Evolutionary conservation across 2,888 invertebrate genomes (phyloP).

Genomic region (Tubulanus polymorphus): DNA sequence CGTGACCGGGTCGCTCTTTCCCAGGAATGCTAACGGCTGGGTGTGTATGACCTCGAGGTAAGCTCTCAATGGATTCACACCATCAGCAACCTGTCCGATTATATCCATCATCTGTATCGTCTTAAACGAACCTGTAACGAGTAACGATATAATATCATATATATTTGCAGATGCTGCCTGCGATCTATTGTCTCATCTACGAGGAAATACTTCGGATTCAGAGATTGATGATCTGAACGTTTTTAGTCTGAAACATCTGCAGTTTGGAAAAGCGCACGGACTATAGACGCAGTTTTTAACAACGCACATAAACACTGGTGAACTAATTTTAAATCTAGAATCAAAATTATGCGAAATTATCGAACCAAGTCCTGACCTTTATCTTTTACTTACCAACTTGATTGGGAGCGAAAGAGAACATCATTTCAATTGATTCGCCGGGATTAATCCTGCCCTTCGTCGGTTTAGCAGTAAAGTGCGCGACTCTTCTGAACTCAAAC

Average conservation of each 20-base stretch:
- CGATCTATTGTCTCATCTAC: no score
- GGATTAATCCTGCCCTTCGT: slow-evolving; percentile 45
- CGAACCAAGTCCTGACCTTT: neutral
- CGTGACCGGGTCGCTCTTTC: slow-evolving; percentile 40
- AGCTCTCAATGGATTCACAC: slow-evolving; percentile 37
- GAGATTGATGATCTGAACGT: no score
- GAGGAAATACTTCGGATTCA: no score
- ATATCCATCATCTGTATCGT: slow-evolving; percentile 45
- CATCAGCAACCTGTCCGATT: slow-evolving; percentile 47
- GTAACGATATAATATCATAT: no score
- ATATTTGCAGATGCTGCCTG: no score
- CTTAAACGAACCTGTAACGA: slow-evolving; percentile 43
- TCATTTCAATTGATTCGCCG: slow-evolving; percentile 40
- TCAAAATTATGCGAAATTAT: no score
- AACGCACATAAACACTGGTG: no score
- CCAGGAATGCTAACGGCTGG: slow-evolving; percentile 37
- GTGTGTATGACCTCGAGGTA: slow-evolving; percentile 44
- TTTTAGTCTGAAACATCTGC: no score
- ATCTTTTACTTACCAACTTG: slow-evolving; percentile 46
- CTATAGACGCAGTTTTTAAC: no score
- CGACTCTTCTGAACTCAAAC: slow-evolving; percentile 47
- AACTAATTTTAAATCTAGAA: no score
- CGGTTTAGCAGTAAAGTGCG: slow-evolving; percentile 48
- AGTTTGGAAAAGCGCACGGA: no score
- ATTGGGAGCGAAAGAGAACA: slow-evolving; percentile 50